Conservation (phyloP, 2,113 vertebrate genomes). For the Noctilio leporinus region DNA sequence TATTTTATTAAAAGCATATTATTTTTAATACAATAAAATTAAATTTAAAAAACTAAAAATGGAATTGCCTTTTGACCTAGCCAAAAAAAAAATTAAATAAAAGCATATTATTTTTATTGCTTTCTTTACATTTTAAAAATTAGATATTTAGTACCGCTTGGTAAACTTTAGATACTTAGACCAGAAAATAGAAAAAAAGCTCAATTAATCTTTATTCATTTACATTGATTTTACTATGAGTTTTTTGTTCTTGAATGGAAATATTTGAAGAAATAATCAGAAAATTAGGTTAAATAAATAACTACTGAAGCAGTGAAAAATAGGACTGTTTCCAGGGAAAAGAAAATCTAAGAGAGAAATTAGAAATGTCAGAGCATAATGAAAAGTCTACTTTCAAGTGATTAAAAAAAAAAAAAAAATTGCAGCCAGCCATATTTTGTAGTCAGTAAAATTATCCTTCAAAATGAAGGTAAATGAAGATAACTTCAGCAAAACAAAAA, state of each 20-base stretch:
- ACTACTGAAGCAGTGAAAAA: neutral
- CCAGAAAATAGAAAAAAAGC: neutral
- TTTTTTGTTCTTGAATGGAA: neutral
- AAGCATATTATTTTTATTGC: neutral
- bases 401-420: constrained; percentile 16
- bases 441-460: neutral
- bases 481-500: neutral
- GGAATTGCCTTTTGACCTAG: too few relatives aligned
- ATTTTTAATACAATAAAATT: too few relatives aligned
- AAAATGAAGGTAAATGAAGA: neutral
- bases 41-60: too few relatives aligned
- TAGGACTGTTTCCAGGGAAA: neutral
- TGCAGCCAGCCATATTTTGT: neutral
- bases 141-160: neutral
- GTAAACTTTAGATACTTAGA: neutral
- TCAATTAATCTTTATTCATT: neutral
- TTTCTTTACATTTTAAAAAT: neutral
- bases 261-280: neutral
- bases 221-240: neutral
- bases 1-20: neutral
- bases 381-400: neutral
- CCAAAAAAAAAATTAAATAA: too few relatives aligned
- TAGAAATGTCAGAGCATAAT: neutral
- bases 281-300: neutral
- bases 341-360: neutral